Base-by-base conservation (phyloP, 2,113 vertebrate genomes). In the Chauna torquata region DNA sequence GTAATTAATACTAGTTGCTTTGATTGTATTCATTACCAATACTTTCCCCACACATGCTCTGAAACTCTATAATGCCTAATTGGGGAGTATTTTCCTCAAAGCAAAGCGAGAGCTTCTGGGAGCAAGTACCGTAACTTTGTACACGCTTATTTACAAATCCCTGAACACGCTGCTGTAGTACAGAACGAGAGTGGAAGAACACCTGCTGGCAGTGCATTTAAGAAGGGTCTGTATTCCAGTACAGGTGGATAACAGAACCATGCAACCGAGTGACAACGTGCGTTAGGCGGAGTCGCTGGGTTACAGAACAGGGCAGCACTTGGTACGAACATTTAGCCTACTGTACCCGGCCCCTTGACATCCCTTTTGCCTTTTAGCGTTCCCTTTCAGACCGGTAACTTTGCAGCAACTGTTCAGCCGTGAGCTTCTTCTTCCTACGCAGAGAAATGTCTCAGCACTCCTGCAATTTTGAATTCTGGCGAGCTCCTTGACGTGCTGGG, bases 241-340 rank as follows among this genome's bases (percentile, higher is more conserved):
- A 2, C 8, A 6, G 49, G 1, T 5, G 42, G 40, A 2, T 17
- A 32, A 30, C 12, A n/a, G 6, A n/a, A 5, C 57, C 74, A 9
- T 22, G 25, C 20, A 9, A 15, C 4, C 2, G 25, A 34, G 16
- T 12, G 12, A 2, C 1, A 11, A 23, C 11, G 9, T 52, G 18
- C 10, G 32, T 19, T 5, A 7, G 5, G 15, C 42, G 8, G 42
- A 7, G 16, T 3, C 5, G 19, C 78, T 18, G 10, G 18, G 0
- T 28, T 4, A 22, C 17, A 20, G 22, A 28, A 15, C 47, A 9
- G 24, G 13, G 3, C 16, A 34, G 66, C 69, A 25, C 47, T 4
- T 36, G 22, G 11, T 42, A 23, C 61, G 11, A 2, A 6, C 5
- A 1, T 6, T 3, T 25, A 3, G 25, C 40, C 34, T 11, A 3